Evolutionary conservation across 2,113 vertebrate genomes (phyloP).

Genomic region (Aegotheles bennettii): DNA sequence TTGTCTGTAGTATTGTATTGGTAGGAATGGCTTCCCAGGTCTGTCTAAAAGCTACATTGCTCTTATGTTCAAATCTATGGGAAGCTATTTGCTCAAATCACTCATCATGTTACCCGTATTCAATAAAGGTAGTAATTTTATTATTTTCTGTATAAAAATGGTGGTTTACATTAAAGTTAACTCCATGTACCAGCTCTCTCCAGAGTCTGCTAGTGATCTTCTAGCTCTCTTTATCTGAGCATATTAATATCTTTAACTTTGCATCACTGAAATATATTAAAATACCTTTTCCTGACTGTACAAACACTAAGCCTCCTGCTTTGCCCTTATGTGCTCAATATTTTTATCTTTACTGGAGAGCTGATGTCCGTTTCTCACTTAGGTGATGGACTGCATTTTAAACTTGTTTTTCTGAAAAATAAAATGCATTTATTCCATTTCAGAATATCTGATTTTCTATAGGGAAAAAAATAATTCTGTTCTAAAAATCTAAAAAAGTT

Average conservation of each 20-base stretch:
- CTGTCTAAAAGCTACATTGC: background rate
- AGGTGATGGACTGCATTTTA: background rate
- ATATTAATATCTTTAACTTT: background rate
- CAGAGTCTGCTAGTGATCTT: background rate
- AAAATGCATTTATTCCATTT: background rate
- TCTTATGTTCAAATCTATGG: background rate
- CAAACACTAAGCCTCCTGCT: background rate
- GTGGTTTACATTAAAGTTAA: background rate
- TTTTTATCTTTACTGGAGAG: background rate
- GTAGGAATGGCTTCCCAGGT: background rate
- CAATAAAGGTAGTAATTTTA: background rate
- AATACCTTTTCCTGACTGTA: background rate
- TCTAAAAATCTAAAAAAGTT: background rate
- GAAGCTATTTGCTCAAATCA: background rate
- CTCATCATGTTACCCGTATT: background rate
- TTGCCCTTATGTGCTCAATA: background rate
- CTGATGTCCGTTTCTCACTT: background rate
- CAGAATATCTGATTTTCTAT: background rate
- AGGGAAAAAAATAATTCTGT: fast-evolving
- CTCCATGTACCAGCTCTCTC: background rate
- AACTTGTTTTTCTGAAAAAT: background rate
- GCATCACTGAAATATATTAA: background rate
- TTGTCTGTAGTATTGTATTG: background rate
- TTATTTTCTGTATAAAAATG: background rate
- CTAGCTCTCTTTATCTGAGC: background rate